These are phyloP conservation scores for Colletes collaris DNA, from an alignment of 2,888 invertebrate species.

Conservation along the genomic window DNA sequence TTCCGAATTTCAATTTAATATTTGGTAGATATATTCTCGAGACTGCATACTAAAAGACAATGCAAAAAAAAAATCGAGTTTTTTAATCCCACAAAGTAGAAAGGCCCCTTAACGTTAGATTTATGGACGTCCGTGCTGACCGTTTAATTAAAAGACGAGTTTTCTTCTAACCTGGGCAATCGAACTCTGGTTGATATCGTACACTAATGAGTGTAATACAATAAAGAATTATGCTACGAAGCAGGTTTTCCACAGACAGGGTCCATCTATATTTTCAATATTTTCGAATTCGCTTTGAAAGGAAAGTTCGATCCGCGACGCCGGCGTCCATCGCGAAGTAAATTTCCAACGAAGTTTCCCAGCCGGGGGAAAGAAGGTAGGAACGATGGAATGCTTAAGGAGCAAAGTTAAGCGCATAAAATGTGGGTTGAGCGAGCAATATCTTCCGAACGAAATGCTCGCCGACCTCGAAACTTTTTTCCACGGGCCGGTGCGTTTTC, in stretches of 20 bases:
- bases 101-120: too few species aligned
- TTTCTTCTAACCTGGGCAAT: too few species aligned
- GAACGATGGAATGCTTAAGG: constrained; percentile 12
- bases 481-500: constrained; percentile 36
- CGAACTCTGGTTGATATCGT: too few species aligned
- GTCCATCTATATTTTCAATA: neutral
- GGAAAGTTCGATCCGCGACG: constrained; percentile 8
- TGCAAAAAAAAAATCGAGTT: too few species aligned
- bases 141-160: too few species aligned
- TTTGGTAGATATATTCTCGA: too few species aligned
- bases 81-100: too few species aligned
- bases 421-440: constrained; percentile 49
- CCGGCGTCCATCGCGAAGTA: neutral
- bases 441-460: constrained; percentile 53
- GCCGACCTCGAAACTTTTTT: constrained; percentile 56
- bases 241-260: neutral
- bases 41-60: too few species aligned
- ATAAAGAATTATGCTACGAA: too few species aligned
- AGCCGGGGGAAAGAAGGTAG: neutral
- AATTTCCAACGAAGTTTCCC: constrained; percentile 3
- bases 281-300: neutral
- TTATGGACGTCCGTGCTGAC: too few species aligned
- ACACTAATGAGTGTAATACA: too few species aligned
- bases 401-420: constrained; percentile 55
- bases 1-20: too few species aligned